Evolutionary conservation across 2,113 vertebrate species (phyloP).

Genomic region (Chaetops frenatus): DNA sequence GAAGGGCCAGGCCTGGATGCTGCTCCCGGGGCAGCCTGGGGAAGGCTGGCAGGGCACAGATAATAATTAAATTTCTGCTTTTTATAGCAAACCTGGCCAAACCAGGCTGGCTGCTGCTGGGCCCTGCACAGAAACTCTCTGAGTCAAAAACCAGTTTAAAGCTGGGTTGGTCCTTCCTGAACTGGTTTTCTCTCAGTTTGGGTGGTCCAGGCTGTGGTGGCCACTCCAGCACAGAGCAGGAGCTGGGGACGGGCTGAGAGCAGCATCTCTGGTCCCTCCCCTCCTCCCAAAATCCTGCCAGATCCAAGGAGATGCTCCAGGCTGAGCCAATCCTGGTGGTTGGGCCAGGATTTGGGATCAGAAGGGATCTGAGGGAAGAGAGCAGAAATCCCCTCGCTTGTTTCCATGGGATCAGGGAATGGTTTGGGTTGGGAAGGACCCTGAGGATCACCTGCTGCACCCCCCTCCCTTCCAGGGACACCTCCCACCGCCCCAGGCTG

Average conservation of each 20-base stretch:
- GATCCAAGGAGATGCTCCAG: not conserved
- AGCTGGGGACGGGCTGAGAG: not conserved
- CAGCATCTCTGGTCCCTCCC: not conserved
- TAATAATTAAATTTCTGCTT: not conserved
- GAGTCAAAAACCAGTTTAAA: not conserved
- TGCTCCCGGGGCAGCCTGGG: not conserved
- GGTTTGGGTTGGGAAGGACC: not conserved
- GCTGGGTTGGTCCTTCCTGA: not conserved
- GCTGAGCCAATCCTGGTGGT: rapidly evolving
- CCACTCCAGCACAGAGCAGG: not conserved
- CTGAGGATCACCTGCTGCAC: rapidly evolving
- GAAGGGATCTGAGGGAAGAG: not conserved
- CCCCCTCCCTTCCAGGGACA: not conserved
- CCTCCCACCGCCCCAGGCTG: not conserved
- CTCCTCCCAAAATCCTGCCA: not conserved
- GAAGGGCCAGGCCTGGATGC: not conserved
- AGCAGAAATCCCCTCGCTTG: rapidly evolving
- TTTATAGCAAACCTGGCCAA: not conserved
- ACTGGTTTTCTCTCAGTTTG: not conserved
- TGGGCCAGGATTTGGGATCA: not conserved
- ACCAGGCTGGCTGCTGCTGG: not conserved
- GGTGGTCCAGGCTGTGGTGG: rapidly evolving
- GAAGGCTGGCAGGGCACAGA: not conserved
- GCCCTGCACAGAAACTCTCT: not conserved
- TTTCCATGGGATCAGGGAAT: not conserved